Evolutionary conservation across 2,888 invertebrate genomes (phyloP).

Genomic region (Reticulitermes lucifugus): DNA sequence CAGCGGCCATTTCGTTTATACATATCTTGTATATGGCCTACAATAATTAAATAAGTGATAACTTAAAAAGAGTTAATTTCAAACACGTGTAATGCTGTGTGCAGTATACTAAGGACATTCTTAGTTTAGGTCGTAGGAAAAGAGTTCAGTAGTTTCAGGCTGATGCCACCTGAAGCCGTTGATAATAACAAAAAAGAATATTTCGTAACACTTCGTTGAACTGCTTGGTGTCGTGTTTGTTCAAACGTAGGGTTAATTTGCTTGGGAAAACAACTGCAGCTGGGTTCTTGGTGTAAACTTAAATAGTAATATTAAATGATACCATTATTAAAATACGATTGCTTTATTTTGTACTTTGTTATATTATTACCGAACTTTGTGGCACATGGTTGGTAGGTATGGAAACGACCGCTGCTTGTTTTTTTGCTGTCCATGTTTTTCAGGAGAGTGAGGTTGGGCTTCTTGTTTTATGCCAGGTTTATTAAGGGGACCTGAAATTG

Average conservation of each 20-base stretch:
- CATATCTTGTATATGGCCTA: conserved; percentile 3
- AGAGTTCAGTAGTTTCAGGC: background rate
- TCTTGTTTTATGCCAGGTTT: conserved; percentile 3
- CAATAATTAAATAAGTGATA: background rate
- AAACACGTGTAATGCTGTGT: background rate
- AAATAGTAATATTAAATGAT: background rate
- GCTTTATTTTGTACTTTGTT: conserved; percentile 18
- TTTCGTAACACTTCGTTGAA: background rate
- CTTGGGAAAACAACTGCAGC: background rate
- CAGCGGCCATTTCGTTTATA: background rate
- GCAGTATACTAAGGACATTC: background rate
- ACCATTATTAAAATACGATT: background rate
- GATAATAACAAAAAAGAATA: background rate
- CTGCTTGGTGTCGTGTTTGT: background rate
- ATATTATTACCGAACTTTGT: background rate
- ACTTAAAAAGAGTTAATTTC: background rate
- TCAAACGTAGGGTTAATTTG: background rate
- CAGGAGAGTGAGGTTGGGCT: background rate
- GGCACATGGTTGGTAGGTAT: conserved; percentile 10
- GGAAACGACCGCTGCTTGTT: background rate
- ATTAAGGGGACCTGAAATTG: background rate
- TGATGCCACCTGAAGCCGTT: background rate
- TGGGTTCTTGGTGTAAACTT: background rate
- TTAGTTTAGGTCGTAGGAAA: background rate
- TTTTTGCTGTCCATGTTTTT: conserved; percentile 25